Conservation (phyloP, 2,888 invertebrate species). For the Apotomis turbidana region DNA sequence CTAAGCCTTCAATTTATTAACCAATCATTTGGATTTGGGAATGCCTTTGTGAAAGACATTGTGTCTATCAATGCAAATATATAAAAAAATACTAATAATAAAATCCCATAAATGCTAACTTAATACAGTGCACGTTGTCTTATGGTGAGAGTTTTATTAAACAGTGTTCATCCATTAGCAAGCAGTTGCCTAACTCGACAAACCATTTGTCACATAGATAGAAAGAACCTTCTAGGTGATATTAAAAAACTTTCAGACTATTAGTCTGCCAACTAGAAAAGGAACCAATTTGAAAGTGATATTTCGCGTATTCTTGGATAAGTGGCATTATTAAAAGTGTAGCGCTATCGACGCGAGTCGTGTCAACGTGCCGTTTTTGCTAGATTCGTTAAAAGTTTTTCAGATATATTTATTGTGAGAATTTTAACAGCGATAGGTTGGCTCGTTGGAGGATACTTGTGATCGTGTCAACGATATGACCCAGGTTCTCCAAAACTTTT, state of each 20-base stretch:
- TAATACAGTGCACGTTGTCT: too few species aligned
- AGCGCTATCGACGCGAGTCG: constrained; percentile 4
- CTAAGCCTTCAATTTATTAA: too few species aligned
- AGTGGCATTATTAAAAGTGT: constrained; percentile 31
- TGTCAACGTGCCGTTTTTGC: constrained; percentile 7
- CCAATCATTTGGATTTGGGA: too few species aligned
- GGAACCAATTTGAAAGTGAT: constrained; percentile 36
- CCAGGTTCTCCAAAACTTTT: not conserved
- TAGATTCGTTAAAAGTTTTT: constrained; percentile 33
- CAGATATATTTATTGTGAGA: constrained; percentile 4
- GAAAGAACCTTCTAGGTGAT: constrained; percentile 24
- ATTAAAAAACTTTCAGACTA: constrained; percentile 40
- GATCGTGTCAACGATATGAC: not conserved
- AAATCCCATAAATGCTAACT: too few species aligned
- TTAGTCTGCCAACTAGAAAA: constrained; percentile 25
- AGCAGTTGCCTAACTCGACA: constrained; percentile 12
- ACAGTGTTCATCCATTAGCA: not conserved
- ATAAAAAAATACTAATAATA: too few species aligned
- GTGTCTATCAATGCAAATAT: too few species aligned
- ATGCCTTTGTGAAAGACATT: too few species aligned
- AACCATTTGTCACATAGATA: constrained; percentile 31
- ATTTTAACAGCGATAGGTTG: not conserved
- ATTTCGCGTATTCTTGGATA: constrained; percentile 26
- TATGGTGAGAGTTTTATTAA: not conserved
- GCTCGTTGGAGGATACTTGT: not conserved